Evolutionary conservation across 1,140 invertebrate genomes (phyloP), one percentile per base, ranked within the genome.

Genomic region (Mya arenaria): DNA sequence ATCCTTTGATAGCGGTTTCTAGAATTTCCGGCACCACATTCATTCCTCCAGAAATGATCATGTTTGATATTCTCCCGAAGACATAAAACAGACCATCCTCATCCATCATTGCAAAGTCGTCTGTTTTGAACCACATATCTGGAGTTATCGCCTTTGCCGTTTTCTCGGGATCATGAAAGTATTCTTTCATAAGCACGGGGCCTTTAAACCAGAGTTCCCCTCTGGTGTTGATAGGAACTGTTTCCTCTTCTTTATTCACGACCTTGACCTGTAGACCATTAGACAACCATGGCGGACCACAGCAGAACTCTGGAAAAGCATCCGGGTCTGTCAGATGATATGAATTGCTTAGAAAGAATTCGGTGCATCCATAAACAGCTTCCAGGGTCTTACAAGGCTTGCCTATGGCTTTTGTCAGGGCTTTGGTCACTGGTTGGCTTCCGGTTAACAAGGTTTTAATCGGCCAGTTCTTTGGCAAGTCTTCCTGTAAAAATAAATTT

Each of bases 111-210:
- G 73, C 84, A 2, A 71, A 36, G 39, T 87, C 86, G 8, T 82
- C 86, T 1, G 82, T 85, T 60, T 68, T 71, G 39, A 44, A 87
- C 86, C 86, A 87, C 10, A 65, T 63, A 19, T 72, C 71, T 19
- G 28, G 17, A 15, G 82, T 48, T 23, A 83, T 71, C 4, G 48
- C 60, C 48, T 66, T 55, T 4, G 34, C 63, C 19, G 63, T 87
- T 25, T 72, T 56, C 28, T 77, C 71, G 17, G 52, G 37, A 60
- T 81, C 73, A 30, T 77, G 63, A 36, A 71, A 73, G 58, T 85
- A 85, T 39, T 77, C 82, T 19, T 28, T 55, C 17, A 81, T 71
- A 32, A 62, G 8, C 2, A n/a, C 48, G 17, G 58, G 34, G 56
- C 69, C 58, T 36, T 78, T 55, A 6, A 78, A 25, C 17, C 52